Percentiles rank a stretch among this genome's conserved stretches.
Evolutionary conservation across 1,140 invertebrate species (phyloP).

Genomic region (Drosophila sp.): DNA sequence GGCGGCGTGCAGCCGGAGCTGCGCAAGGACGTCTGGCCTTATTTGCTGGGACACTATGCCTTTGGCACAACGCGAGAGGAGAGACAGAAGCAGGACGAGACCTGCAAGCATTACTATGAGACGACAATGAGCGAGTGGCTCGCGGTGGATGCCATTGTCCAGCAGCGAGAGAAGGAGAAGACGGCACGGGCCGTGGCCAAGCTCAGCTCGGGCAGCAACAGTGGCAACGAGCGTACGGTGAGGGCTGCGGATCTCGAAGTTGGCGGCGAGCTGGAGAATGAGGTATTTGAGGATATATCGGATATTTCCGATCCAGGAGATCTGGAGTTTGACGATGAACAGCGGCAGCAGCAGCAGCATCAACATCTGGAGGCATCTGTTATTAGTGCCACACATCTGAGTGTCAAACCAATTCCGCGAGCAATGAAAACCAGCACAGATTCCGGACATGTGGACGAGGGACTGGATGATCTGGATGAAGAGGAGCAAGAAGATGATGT

Average conservation of each 20-base stretch:
- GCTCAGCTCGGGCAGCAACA: slow-evolving; percentile 86
- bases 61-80: slow-evolving; percentile 91
- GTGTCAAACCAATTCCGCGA: slow-evolving; percentile 75
- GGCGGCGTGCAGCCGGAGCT: slow-evolving; percentile 93
- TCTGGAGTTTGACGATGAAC: slow-evolving; percentile 85
- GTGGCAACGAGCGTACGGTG: slow-evolving; percentile 78
- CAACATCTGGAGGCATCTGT: slow-evolving; percentile 82
- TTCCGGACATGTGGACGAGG: slow-evolving; percentile 85
- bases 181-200: slow-evolving; percentile 88
- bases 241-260: slow-evolving; percentile 63
- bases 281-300: slow-evolving; percentile 84
- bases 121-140: slow-evolving; percentile 97
- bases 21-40: slow-evolving; percentile 95
- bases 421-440: slow-evolving; percentile 84
- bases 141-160: slow-evolving; percentile 95
- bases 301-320: slow-evolving; percentile 83
- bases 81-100: slow-evolving; percentile 88
- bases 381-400: slow-evolving; percentile 47
- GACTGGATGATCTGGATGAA: slow-evolving; percentile 67
- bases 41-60: slow-evolving; percentile 93
- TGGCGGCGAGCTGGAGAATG: slow-evolving; percentile 78
- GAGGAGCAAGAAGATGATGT: slow-evolving; percentile 23
- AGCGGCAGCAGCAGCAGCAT: slow-evolving; percentile 85
- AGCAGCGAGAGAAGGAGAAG: slow-evolving; percentile 92
- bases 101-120: slow-evolving; percentile 91